phyloP scores from a whole-genome alignment of 1,140 invertebrate species.

The Idris sp. region DNA sequence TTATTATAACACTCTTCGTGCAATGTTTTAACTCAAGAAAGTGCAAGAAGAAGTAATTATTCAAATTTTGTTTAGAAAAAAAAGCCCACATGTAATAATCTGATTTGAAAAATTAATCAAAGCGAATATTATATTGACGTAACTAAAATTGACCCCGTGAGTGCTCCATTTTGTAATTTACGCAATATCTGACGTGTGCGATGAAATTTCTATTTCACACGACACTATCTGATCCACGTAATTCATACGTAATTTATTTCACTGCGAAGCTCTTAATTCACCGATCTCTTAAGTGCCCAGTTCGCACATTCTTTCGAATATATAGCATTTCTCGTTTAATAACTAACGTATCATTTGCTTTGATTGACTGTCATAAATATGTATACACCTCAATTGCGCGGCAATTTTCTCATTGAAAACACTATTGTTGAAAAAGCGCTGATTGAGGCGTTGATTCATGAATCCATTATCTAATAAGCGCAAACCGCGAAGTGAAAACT shows the following conservation, averaged over 20 bases:
- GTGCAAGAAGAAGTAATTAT: no score
- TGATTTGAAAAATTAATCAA: no score
- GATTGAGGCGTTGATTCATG: conserved; percentile 3
- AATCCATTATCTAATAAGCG: conserved; percentile 32
- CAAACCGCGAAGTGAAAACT: conserved; percentile 10
- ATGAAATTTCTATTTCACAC: conserved; percentile 51
- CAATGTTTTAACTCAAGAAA: no score
- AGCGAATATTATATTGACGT: no score
- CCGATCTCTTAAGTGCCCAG: no score
- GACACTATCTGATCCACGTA: conserved; percentile 35
- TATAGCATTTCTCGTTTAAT: conserved; percentile 7
- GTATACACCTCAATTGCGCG: conserved; percentile 1
- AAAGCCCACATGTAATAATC: no score
- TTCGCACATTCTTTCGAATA: neutral
- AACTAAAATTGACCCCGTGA: conserved; percentile 20
- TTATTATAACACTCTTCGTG: no score
- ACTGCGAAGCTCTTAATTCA: conserved; percentile 8
- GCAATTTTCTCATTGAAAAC: conserved; percentile 13
- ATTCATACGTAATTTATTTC: conserved; percentile 20
- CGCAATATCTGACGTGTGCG: conserved; percentile 45
- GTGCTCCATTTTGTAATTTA: conserved; percentile 24
- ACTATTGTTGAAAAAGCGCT: conserved; percentile 28
- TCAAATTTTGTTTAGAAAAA: no score
- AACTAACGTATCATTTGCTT: conserved; percentile 24
- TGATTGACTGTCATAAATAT: conserved; percentile 16